Conservation (phyloP, 2,113 vertebrate genomes). For the Cyprinodon tularosa region DNA sequence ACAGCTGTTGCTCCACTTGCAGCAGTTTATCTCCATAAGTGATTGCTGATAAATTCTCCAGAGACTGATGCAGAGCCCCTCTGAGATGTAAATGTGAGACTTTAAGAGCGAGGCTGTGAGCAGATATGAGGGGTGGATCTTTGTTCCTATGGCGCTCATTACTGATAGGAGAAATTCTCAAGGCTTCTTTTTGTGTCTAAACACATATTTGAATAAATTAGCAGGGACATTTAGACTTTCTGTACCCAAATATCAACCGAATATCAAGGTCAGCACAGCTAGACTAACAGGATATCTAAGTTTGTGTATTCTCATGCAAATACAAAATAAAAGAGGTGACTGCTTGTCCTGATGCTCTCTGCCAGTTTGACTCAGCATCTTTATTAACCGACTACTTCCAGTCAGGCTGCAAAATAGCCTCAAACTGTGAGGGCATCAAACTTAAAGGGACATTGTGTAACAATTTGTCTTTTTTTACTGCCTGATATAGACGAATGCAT, state of each 20-base stretch:
- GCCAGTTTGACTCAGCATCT: no score
- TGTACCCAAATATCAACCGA: conserved; percentile 5
- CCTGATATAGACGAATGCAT: no score
- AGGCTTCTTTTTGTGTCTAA: conserved; percentile 20
- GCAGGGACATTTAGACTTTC: conserved; percentile 54
- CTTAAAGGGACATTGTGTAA: no score
- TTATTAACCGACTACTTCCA: no score
- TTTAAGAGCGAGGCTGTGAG: conserved; percentile 43
- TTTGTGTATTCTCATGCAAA: background rate
- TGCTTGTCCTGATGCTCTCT: no score
- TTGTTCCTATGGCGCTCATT: conserved; percentile 61
- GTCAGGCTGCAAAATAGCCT: no score
- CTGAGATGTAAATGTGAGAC: conserved; percentile 53
- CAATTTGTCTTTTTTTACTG: no score
- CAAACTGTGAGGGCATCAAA: no score
- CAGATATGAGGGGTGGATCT: conserved; percentile 50
- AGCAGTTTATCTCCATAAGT: conserved; percentile 74
- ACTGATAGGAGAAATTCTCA: conserved; percentile 49
- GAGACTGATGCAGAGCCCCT: conserved; percentile 62
- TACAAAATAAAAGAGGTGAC: no score
- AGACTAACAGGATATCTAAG: background rate
- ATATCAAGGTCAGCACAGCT: conserved; percentile 3
- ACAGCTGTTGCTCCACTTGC: conserved; percentile 73
- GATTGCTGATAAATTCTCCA: conserved; percentile 74
- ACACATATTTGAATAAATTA: conserved; percentile 38